phyloP scores from a whole-genome alignment of 2,113 vertebrate species.

The Dicaeum eximium region DNA sequence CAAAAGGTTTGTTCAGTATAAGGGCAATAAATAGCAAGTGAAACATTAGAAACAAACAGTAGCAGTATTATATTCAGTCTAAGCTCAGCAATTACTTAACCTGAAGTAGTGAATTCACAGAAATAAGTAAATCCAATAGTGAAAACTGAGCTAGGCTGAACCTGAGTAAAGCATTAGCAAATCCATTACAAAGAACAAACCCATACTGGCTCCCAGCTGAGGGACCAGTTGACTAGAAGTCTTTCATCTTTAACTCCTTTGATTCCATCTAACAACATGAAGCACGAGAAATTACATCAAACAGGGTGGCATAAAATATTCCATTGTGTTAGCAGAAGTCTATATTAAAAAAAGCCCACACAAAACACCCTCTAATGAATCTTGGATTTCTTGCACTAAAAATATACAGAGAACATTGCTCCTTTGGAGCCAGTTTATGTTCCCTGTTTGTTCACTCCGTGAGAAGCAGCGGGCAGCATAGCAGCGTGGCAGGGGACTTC shows the following conservation, averaged over 20 bases:
- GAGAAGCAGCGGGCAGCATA: constrained; percentile 68
- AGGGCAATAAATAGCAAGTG: neutral
- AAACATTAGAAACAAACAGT: constrained; percentile 18
- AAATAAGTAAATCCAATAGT: constrained; percentile 10
- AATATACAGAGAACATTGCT: constrained; percentile 70
- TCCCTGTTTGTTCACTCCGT: constrained; percentile 54
- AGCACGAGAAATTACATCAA: constrained; percentile 24
- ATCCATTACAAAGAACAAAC: constrained; percentile 38
- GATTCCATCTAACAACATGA: constrained; percentile 32
- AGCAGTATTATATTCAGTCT: neutral
- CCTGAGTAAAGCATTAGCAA: constrained; percentile 18
- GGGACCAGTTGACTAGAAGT: constrained; percentile 12
- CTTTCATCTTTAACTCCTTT: constrained; percentile 58
- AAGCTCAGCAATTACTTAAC: constrained; percentile 1
- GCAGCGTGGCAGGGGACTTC: constrained; percentile 68
- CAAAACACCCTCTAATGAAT: constrained; percentile 52
- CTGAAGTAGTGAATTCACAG: neutral
- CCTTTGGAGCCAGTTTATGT: constrained; percentile 58
- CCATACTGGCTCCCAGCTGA: constrained; percentile 2
- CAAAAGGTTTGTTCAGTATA: neutral
- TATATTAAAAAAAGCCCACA: constrained; percentile 55
- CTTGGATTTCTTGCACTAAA: constrained; percentile 65
- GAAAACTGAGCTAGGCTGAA: constrained; percentile 7
- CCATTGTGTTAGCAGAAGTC: constrained; percentile 55
- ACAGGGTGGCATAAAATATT: constrained; percentile 57